phyloP scores from a whole-genome alignment of 2,888 invertebrate species.

The Temnothorax rugatulus region DNA sequence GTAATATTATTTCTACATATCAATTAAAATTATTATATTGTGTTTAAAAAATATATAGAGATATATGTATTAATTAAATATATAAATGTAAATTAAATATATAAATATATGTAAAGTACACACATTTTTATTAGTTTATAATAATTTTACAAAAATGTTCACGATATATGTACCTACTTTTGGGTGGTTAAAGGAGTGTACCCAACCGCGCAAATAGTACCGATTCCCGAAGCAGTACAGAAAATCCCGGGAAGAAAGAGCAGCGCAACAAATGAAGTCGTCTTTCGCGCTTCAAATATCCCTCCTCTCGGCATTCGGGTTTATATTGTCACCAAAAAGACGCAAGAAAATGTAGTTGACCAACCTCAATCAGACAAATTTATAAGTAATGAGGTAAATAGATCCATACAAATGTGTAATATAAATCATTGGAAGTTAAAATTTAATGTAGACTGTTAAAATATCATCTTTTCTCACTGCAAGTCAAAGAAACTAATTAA shows the following conservation, averaged over 20 bases:
- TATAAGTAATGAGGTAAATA: conserved; percentile 69
- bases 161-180: neutral
- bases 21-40: no score
- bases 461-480: neutral
- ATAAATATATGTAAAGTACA: neutral
- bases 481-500: neutral
- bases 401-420: no score
- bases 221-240: conserved; percentile 88
- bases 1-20: no score
- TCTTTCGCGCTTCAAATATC: conserved; percentile 90
- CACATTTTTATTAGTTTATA: neutral
- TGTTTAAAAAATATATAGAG: no score
- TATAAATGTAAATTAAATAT: no score
- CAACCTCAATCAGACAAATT: neutral
- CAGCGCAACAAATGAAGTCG: conserved; percentile 89
- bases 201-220: conserved; percentile 89
- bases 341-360: conserved; percentile 28
- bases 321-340: conserved; percentile 87
- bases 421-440: neutral
- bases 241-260: conserved; percentile 90
- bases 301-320: conserved; percentile 91
- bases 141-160: neutral
- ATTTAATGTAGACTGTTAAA: conserved; percentile 8
- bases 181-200: neutral
- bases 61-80: no score